Evolutionary conservation across 2,888 invertebrate species (phyloP), one percentile per base, ranked within the genome.

Genomic region (Ypsolopha scabrella): DNA sequence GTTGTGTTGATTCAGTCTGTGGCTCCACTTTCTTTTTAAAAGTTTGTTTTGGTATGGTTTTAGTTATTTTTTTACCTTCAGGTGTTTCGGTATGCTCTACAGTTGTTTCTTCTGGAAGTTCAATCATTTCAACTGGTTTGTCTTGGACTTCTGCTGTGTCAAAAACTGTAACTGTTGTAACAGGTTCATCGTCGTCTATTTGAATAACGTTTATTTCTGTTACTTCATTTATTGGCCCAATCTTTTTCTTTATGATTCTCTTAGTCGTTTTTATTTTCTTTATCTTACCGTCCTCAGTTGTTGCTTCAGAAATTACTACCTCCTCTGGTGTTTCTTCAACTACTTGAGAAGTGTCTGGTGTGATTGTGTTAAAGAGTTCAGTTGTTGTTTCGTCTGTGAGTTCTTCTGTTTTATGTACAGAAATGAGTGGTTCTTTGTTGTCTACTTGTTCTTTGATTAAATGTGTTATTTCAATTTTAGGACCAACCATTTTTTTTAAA

Each of bases 11-110:
- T 64, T 64, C 57, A 52, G 69, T 53, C 59, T 62, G 57, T 13
- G 65, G 48, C 44, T 60, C 57, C 11, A 61, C 64, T 49, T 66
- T 86, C 59, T 81, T 86, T 10, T 88, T 85, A 1, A 77, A 4
- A 2, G 24, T 64, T 52, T 79, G 75, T 10, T 59, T 63, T 0
- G 57, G 62, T 13, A 64, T 53, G 41, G 54, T 60, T 39, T 53
- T 59, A 7, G 56, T 48, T 41, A 45, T 56, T 0, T n/a, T n/a
- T n/a, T n/a, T n/a, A n/a, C n/a, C n/a, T n/a, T n/a, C n/a, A n/a
- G n/a, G n/a, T n/a, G n/a, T n/a, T n/a, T n/a, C n/a, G n/a, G n/a
- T n/a, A n/a, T n/a, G n/a, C n/a, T n/a, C n/a, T n/a, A n/a, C n/a
- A n/a, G n/a, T n/a, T n/a, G n/a, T n/a, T n/a, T n/a, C n/a, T n/a